Base-by-base conservation (phyloP, 2,113 vertebrate species). In the Gymnogyps californianus region DNA sequence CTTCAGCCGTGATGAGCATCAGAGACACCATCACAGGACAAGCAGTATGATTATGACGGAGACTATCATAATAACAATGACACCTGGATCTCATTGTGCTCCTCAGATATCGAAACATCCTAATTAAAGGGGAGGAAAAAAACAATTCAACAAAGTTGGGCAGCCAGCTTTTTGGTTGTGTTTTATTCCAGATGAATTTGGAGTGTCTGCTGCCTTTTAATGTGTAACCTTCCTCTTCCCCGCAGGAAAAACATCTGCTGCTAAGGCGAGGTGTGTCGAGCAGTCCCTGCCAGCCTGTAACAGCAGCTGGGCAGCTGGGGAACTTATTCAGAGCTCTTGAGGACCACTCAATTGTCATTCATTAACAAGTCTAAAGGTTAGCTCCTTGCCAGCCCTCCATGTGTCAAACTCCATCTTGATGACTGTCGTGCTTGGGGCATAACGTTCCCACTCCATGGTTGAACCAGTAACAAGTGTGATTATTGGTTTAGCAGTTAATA, bases 361-460 rank as follows among this genome's bases (percentile, higher is more conserved):
- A 96, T 95, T 96, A 97, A 97, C 93, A 93, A 96, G 70, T 52
- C 44, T 11, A 74, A 90, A 91, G 67, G 49, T 87, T 21, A 90
- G 70, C 22, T 79, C 40, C 70, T 72, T 65, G 74, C 77, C 89
- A 89, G 69, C 55, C n/a, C 10, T 89, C 49, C 31, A 0, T 94
- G 62, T 84, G 52, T 83, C 84, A 90, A 87, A n/a, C 89, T 83
- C 81, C 70, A 87, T 28, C 84, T 36, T 13, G 9, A 29, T 67
- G 84, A 20, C 49, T 71, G 38, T 6, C 0, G 7, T 42, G 22
- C 78, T 62, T 58, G 34, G 29, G 80, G 77, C 86, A 67, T 59
- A 77, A 54, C 72, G 77, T 80, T 85, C 74, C 38, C 91, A 59
- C 71, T 44, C 78, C 42, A 3, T 1, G 19, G n/a, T 12, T 87